These are phyloP conservation scores for Hystrix cristata DNA, from an alignment of 2,113 vertebrate genomes.

Conservation along the genomic window DNA sequence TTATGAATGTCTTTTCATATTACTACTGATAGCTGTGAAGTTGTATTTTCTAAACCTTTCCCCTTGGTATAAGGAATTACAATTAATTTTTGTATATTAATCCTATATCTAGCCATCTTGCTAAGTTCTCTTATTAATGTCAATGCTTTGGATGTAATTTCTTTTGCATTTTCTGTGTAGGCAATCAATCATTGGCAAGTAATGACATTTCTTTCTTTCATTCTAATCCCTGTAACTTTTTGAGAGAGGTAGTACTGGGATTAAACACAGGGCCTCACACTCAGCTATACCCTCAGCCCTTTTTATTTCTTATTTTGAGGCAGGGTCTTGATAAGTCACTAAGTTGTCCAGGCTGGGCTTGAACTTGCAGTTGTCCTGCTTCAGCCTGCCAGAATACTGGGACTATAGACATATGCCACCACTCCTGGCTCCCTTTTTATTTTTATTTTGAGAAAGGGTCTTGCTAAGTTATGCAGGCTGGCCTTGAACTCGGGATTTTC, in stretches of 20 bases:
- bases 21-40: constrained; percentile 30
- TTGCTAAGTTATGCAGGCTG: neutral
- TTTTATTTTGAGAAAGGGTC: neutral
- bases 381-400: neutral
- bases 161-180: neutral
- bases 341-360: neutral
- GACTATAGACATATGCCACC: neutral
- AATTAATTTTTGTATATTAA: constrained; percentile 47
- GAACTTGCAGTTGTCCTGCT: neutral
- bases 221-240: neutral
- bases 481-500: neutral
- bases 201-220: constrained; percentile 26
- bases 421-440: neutral
- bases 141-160: constrained; percentile 19
- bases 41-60: constrained; percentile 52
- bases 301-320: neutral
- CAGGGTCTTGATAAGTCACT: neutral
- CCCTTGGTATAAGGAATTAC: neutral
- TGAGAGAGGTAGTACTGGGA: neutral
- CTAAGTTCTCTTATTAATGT: neutral
- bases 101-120: neutral
- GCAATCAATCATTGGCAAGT: neutral
- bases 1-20: constrained; percentile 33
- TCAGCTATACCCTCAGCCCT: neutral
- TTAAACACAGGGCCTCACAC: neutral